phyloP scores from a whole-genome alignment of 2,888 invertebrate species.

The Callimorpha dominula region DNA sequence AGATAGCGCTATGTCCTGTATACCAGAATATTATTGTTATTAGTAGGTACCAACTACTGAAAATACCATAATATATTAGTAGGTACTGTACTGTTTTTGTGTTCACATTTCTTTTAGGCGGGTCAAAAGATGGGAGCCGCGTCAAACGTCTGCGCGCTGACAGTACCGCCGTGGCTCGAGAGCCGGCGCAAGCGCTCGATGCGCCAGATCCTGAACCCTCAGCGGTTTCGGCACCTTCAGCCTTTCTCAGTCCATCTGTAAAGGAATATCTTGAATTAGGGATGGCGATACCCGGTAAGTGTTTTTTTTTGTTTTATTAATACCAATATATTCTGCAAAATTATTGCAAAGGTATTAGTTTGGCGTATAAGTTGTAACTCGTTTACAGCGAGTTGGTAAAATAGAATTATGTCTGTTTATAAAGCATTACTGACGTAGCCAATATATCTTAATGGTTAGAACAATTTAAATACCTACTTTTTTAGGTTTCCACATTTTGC shows the following conservation, averaged over 20 bases:
- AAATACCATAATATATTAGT: neutral
- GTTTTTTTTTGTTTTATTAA: neutral
- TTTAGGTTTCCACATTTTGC: too few relatives aligned
- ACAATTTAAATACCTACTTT: too few relatives aligned
- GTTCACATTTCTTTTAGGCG: conserved; percentile 74
- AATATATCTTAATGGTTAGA: too few relatives aligned
- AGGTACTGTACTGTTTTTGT: neutral
- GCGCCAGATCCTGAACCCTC: conserved; percentile 83
- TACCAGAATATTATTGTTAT: neutral
- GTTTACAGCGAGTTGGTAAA: too few relatives aligned
- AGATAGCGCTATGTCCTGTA: neutral
- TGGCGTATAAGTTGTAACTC: neutral
- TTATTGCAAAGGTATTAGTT: conserved; percentile 1
- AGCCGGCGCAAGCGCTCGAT: conserved; percentile 79
- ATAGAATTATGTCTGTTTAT: too few relatives aligned
- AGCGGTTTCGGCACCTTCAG: conserved; percentile 88
- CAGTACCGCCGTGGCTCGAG: conserved; percentile 67
- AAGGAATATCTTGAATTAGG: conserved; percentile 95
- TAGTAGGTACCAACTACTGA: neutral
- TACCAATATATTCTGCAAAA: neutral
- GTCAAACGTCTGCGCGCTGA: conserved; percentile 88
- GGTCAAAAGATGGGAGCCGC: conserved; percentile 88
- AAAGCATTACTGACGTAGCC: too few relatives aligned
- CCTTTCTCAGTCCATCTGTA: conserved; percentile 94
- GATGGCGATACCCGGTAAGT: conserved; percentile 95